Evolutionary conservation across 2,113 vertebrate species (phyloP).

Genomic region (Melanostigma gelatinosum): DNA sequence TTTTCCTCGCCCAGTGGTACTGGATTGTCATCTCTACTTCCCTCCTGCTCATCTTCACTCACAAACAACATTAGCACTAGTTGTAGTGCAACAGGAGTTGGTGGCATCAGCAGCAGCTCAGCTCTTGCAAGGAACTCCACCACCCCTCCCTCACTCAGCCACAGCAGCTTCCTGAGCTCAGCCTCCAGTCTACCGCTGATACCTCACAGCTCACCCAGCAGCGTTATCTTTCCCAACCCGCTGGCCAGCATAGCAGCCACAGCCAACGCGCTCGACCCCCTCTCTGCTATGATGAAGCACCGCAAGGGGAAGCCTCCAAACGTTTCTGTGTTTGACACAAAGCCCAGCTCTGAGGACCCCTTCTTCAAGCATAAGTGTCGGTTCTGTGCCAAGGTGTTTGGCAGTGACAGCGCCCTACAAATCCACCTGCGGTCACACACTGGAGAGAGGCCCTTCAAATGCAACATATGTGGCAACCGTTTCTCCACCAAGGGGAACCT

Average conservation of each 20-base stretch:
- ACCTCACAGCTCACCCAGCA: slow-evolving; percentile 95
- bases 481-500: slow-evolving; percentile 99
- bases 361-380: slow-evolving; percentile 99
- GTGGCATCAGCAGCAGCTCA: slow-evolving; percentile 75
- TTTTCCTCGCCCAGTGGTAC: slow-evolving; percentile 79
- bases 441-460: slow-evolving; percentile 97
- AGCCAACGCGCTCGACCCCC: slow-evolving; percentile 95
- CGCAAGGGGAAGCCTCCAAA: slow-evolving; percentile 98
- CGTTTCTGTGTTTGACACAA: slow-evolving; percentile 97
- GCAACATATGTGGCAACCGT: slow-evolving; percentile 98
- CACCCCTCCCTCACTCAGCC: slow-evolving; percentile 88
- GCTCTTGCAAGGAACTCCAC: slow-evolving; percentile 86
- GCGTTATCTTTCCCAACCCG: slow-evolving; percentile 98
- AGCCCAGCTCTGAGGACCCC: slow-evolving; percentile 96
- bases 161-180: slow-evolving; percentile 87
- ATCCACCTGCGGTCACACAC: slow-evolving; percentile 99
- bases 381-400: slow-evolving; percentile 99
- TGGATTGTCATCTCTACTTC: slow-evolving; percentile 81
- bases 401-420: slow-evolving; percentile 98
- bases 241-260: slow-evolving; percentile 98
- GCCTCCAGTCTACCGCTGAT: slow-evolving; percentile 93
- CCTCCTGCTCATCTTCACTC: slow-evolving; percentile 81
- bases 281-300: slow-evolving; percentile 97
- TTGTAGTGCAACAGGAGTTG: slow-evolving; percentile 65
- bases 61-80: slow-evolving; percentile 75